Conservation (phyloP, 2,113 vertebrate genomes). For the Saimiri boliviensis region DNA sequence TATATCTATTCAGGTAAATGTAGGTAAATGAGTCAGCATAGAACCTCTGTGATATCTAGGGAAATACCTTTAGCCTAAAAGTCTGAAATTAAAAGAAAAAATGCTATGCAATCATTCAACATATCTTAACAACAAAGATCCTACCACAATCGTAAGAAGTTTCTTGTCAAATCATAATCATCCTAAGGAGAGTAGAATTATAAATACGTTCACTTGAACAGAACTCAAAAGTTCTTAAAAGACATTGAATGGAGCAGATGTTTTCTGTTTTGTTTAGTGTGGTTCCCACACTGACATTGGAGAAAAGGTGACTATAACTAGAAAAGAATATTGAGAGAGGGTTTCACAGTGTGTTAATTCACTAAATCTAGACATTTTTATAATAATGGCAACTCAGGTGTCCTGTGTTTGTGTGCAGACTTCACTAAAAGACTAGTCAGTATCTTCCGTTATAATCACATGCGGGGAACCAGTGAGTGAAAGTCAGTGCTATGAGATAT, state of each 20-base stretch:
- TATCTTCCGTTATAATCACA: background rate
- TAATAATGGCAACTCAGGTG: background rate
- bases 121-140: background rate
- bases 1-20: background rate
- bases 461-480: background rate
- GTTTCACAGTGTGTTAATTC: background rate
- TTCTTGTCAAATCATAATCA: background rate
- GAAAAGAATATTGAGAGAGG: background rate
- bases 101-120: background rate
- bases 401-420: background rate
- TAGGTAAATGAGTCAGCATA: constrained; percentile 46
- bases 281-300: background rate
- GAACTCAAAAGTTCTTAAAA: background rate
- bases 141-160: background rate
- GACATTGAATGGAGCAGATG: background rate
- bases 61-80: constrained; percentile 19
- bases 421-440: constrained; percentile 26
- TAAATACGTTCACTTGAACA: background rate
- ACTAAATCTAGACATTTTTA: background rate
- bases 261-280: background rate
- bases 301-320: background rate
- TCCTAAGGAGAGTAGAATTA: background rate
- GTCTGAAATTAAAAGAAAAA: constrained; percentile 35
- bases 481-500: background rate
- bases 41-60: background rate